phyloP scores from a whole-genome alignment of 2,888 invertebrate genomes.

The Agriotes lineatus region DNA sequence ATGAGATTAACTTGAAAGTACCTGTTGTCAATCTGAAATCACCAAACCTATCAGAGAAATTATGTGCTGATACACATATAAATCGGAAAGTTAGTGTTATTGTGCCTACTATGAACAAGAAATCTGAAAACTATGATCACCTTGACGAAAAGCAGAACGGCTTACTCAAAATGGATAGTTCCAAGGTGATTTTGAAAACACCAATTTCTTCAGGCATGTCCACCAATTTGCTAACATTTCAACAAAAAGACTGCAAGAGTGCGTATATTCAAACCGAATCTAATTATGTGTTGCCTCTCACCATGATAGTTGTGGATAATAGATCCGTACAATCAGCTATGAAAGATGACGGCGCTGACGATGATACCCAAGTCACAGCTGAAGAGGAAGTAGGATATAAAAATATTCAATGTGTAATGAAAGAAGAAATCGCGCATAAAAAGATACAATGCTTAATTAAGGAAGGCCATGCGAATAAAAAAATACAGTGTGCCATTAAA shows the following conservation, averaged over 20 bases:
- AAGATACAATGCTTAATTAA: slow-evolving; percentile 26
- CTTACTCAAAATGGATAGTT: slow-evolving; percentile 2
- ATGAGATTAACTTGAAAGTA: no score
- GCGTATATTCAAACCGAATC: slow-evolving; percentile 44
- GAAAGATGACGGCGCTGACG: neutral
- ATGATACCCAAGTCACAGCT: neutral
- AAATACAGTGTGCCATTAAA: slow-evolving; percentile 27
- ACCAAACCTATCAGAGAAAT: no score
- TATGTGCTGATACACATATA: no score
- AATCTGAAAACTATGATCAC: neutral
- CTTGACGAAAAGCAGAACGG: neutral
- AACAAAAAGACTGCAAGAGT: slow-evolving; percentile 46
- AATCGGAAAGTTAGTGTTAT: neutral
- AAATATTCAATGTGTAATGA: slow-evolving; percentile 17
- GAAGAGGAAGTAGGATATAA: slow-evolving; percentile 4
- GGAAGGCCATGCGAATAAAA: slow-evolving; percentile 15
- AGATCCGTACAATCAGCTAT: slow-evolving; percentile 19
- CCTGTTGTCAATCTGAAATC: no score
- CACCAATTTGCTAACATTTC: slow-evolving; percentile 25
- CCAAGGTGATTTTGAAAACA: slow-evolving; percentile 3
- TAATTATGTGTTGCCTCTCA: slow-evolving; percentile 52
- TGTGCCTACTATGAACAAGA: no score
- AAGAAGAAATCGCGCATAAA: slow-evolving; percentile 17
- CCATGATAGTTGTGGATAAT: slow-evolving; percentile 52
- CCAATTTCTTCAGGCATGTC: slow-evolving; percentile 34